Evolutionary conservation across 2,113 vertebrate species (phyloP).

Genomic region (Urocolius indicus): DNA sequence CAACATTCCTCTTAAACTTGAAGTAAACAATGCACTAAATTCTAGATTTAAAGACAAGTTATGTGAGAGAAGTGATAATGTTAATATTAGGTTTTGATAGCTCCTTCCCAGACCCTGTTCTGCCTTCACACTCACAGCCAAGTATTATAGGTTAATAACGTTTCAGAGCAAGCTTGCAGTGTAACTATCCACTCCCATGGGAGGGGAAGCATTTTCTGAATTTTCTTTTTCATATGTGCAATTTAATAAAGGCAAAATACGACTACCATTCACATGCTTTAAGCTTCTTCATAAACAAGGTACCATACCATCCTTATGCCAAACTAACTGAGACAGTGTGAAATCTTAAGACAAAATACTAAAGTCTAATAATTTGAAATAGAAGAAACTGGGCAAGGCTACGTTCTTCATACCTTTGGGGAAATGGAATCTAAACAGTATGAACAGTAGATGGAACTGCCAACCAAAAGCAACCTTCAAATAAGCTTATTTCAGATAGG

Average conservation of each 20-base stretch:
- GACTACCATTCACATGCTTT: neutral
- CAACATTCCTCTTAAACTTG: neutral
- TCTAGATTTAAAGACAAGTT: neutral
- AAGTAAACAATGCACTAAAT: neutral
- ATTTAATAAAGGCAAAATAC: neutral
- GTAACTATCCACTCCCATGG: neutral
- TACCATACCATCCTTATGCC: neutral
- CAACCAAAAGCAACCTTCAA: neutral
- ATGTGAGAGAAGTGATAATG: neutral
- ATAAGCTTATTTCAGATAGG: neutral
- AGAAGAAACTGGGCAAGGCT: neutral
- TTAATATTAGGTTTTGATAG: neutral
- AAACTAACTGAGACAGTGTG: neutral
- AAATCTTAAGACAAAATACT: neutral
- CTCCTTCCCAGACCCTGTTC: neutral
- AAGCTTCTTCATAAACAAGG: neutral
- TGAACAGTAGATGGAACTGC: neutral
- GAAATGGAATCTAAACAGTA: neutral
- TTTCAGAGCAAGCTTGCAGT: neutral
- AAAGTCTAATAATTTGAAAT: neutral
- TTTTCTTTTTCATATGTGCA: neutral
- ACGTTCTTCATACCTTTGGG: neutral
- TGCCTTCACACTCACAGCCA: neutral
- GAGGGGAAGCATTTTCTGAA: neutral
- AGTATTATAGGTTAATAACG: neutral